Evolutionary conservation across 2,888 invertebrate genomes (phyloP).

Genomic region (Apamea sordens): DNA sequence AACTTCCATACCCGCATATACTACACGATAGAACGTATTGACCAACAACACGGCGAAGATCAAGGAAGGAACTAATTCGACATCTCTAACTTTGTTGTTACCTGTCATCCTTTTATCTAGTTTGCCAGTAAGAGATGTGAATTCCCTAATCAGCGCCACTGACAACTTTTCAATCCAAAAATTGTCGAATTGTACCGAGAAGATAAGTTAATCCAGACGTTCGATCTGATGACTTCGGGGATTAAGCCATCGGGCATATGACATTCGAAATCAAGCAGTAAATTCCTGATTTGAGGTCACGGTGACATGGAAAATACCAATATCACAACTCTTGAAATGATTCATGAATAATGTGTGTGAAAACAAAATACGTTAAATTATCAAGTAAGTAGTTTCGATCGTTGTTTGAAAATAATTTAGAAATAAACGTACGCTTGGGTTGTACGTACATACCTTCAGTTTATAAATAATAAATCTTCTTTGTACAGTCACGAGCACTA

Average conservation of each 20-base stretch:
- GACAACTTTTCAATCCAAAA: not conserved
- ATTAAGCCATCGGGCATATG: too few species aligned
- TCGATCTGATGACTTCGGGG: too few species aligned
- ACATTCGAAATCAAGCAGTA: too few species aligned
- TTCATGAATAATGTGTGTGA: conserved; percentile 16
- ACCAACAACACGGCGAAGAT: not conserved
- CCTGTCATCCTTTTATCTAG: not conserved
- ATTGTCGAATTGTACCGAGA: not conserved
- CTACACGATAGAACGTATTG: not conserved
- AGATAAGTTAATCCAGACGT: not conserved
- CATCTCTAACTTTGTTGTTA: not conserved
- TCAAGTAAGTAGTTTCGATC: conserved; percentile 15
- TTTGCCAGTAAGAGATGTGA: not conserved
- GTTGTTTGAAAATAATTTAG: not conserved
- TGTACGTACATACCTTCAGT: not conserved
- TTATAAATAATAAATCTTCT: not conserved
- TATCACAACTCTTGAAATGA: not conserved
- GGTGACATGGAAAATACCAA: not conserved
- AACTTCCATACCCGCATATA: not conserved
- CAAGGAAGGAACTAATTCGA: not conserved
- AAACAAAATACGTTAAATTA: conserved; percentile 17
- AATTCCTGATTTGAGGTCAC: not conserved
- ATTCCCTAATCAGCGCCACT: not conserved
- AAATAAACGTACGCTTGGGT: not conserved
- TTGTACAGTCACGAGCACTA: not conserved